Percentiles rank a stretch among this genome's conserved stretches.
Conservation (phyloP, 2,888 invertebrate genomes). For the Invenusta paracnida region DNA sequence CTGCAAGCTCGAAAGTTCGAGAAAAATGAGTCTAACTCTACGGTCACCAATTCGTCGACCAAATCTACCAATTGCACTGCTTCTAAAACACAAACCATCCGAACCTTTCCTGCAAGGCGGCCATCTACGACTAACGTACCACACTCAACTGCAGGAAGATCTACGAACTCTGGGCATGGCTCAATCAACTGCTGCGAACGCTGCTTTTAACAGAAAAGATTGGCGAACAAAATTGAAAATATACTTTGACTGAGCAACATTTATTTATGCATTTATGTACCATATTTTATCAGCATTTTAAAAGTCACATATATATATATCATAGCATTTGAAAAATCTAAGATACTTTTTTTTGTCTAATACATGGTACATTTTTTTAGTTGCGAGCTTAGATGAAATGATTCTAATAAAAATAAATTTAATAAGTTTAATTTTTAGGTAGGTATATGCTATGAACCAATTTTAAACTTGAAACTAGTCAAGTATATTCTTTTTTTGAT, state of each 20-base stretch:
- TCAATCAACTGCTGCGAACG: neutral
- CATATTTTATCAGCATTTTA: neutral
- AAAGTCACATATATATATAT: neutral
- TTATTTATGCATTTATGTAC: neutral
- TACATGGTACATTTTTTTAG: too few species aligned
- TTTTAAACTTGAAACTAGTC: too few species aligned
- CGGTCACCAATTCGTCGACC: conserved; percentile 16
- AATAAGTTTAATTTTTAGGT: too few species aligned
- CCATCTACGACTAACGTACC: neutral
- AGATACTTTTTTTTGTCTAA: neutral
- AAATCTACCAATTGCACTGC: neutral
- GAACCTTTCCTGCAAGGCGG: conserved; percentile 3
- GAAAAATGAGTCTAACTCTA: neutral
- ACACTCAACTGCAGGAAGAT: conserved; percentile 11
- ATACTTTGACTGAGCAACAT: neutral
- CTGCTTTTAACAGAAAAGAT: conserved; percentile 4
- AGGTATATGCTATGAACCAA: too few species aligned
- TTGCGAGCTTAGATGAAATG: too few species aligned
- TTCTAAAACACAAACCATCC: conserved; percentile 5
- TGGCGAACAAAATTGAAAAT: neutral
- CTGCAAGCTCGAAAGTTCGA: neutral
- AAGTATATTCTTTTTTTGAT: too few species aligned
- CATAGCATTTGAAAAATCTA: neutral
- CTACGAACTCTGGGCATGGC: neutral
- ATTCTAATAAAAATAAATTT: too few species aligned